Evolutionary conservation across 2,797 vertebrate genomes (phyloP).

Genomic region (Notoglanidium macrostoma): DNA sequence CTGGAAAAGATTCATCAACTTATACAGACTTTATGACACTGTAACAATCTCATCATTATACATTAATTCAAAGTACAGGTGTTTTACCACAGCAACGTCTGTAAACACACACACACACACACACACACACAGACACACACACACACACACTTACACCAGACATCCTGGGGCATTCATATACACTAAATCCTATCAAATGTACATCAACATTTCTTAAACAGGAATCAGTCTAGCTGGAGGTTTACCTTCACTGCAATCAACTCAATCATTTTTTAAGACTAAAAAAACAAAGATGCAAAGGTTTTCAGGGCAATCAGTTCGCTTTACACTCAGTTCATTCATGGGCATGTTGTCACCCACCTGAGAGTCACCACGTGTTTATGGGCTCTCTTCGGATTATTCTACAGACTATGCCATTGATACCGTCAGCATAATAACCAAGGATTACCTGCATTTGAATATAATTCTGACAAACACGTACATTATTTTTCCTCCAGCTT

Average conservation of each 20-base stretch:
- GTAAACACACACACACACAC: neutral
- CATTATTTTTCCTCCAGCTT: neutral
- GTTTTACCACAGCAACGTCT: neutral
- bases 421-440: neutral
- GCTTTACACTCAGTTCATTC: neutral
- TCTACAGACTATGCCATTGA: neutral
- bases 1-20: no score
- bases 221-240: neutral
- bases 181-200: neutral
- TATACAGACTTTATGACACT: neutral
- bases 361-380: constrained; percentile 48
- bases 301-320: neutral
- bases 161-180: neutral
- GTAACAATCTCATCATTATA: neutral
- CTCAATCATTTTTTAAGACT: neutral
- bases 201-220: neutral
- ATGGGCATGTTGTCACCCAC: neutral
- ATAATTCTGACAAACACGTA: neutral
- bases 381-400: constrained; percentile 23
- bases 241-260: neutral
- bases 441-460: neutral
- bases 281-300: neutral
- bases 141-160: neutral
- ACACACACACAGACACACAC: neutral
- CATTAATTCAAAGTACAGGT: neutral